A percentile compares a stretch with the other conserved stretches of the same genome.
Conservation (phyloP, 2,888 invertebrate genomes). For the Tiliacea citrago region DNA sequence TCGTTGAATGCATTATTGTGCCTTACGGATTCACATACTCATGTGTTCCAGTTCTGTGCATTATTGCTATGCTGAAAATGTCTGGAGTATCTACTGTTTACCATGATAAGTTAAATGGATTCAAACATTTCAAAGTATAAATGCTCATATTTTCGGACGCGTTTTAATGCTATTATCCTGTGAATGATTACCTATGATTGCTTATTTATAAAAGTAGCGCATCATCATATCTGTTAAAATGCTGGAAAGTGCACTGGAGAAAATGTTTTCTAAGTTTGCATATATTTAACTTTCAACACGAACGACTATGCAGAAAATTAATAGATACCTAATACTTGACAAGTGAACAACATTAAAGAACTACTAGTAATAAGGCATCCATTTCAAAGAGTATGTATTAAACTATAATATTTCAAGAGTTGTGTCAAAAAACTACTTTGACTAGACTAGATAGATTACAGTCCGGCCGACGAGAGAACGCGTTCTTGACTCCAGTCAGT, state of each 20-base stretch:
- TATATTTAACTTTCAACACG: not conserved
- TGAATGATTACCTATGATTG: too few relatives aligned
- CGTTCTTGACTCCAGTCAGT: too few relatives aligned
- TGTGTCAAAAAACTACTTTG: too few relatives aligned
- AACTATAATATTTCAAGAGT: not conserved
- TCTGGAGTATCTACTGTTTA: conserved; percentile 14
- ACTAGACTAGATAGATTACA: not conserved
- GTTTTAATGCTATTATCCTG: not conserved
- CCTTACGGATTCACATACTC: conserved; percentile 21
- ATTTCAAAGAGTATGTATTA: not conserved
- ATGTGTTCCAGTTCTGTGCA: not conserved
- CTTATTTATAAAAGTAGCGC: not conserved
- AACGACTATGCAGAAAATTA: not conserved
- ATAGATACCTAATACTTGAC: not conserved
- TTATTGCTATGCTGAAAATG: conserved; percentile 47
- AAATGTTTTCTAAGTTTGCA: not conserved
- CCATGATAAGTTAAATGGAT: not conserved
- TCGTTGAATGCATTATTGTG: not conserved
- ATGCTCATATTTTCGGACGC: not conserved
- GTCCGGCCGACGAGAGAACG: too few relatives aligned
- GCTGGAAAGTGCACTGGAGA: not conserved
- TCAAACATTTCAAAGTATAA: not conserved
- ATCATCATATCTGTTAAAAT: not conserved
- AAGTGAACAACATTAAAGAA: too few relatives aligned
- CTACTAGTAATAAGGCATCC: not conserved